Conservation (phyloP, 2,888 invertebrate species). For the Pristionchus fissidentatus region DNA sequence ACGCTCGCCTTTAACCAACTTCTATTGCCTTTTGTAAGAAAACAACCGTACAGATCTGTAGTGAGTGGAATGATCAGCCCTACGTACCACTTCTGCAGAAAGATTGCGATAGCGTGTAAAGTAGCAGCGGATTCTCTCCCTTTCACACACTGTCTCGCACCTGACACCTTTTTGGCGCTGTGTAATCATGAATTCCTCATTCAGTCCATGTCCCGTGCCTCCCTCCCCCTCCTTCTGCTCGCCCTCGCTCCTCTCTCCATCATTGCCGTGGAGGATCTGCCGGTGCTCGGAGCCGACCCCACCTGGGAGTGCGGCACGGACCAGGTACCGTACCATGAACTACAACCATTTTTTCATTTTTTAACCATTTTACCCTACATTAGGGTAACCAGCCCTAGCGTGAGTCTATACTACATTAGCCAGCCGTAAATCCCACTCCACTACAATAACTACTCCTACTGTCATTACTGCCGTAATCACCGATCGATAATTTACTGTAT, state of each 20-base stretch:
- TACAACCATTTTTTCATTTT: no score
- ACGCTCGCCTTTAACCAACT: no score
- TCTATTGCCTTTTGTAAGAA: no score
- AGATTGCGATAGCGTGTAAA: no score
- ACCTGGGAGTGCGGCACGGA: constrained; percentile 47
- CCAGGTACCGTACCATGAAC: constrained; percentile 7
- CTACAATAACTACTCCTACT: neutral
- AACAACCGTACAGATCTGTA: no score
- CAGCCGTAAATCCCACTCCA: neutral
- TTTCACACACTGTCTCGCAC: neutral
- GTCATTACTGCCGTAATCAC: neutral
- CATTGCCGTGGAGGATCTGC: neutral
- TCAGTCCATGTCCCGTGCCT: constrained; percentile 1
- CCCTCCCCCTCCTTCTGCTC: neutral
- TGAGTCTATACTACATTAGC: neutral
- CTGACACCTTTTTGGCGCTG: neutral
- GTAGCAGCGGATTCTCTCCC: no score
- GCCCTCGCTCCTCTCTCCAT: neutral
- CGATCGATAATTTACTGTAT: neutral
- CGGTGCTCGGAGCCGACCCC: constrained; percentile 3
- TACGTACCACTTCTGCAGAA: no score
- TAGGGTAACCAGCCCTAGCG: neutral
- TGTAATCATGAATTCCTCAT: neutral
- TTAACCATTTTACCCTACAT: neutral
- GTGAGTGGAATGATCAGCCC: no score